phyloP scores from a whole-genome alignment of 2,113 vertebrate species.

The Camelus bactrianus region DNA sequence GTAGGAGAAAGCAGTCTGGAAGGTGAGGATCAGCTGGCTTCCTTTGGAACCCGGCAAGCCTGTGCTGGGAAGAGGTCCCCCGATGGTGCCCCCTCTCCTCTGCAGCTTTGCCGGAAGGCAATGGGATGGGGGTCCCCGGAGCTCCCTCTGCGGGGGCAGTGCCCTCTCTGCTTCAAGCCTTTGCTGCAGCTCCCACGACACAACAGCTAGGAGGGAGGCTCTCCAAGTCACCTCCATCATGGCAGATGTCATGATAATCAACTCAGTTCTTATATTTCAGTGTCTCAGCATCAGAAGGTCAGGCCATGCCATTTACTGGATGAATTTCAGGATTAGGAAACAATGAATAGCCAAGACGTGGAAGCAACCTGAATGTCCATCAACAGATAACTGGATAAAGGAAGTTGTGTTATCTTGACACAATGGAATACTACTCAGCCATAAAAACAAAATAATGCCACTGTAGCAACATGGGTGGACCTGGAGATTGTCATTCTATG shows the following conservation, averaged over 20 bases:
- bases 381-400: no score
- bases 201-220: neutral
- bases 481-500: no score
- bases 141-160: neutral
- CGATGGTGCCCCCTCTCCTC: accelerated
- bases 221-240: neutral
- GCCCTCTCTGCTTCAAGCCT: neutral
- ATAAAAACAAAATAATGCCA: no score
- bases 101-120: neutral
- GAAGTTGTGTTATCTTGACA: no score
- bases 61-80: neutral
- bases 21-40: neutral
- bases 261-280: neutral
- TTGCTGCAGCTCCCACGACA: neutral
- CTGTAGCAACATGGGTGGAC: no score
- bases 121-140: no score
- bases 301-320: neutral
- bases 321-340: neutral
- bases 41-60: neutral
- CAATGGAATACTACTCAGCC: no score
- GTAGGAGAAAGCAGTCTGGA: neutral
- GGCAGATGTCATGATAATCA: neutral
- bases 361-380: no score
- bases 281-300: neutral
- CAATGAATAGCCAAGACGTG: neutral